Conservation (phyloP, 2,113 vertebrate genomes). For the Leptocoma aspasia region DNA sequence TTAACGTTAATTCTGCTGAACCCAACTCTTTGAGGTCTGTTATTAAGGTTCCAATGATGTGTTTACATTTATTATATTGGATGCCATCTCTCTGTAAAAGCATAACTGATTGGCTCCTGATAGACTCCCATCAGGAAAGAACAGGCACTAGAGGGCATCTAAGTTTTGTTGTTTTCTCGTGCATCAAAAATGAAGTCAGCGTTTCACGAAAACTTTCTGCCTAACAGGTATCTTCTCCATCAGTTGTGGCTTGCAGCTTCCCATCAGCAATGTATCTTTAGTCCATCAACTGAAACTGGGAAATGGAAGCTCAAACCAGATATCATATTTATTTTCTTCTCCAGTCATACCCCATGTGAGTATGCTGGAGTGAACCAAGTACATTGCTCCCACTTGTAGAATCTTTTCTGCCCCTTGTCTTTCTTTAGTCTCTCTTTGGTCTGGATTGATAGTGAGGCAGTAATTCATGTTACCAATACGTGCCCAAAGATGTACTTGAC, state of each 20-base stretch:
- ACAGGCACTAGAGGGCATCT: background rate
- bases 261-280: constrained; percentile 75
- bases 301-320: constrained; percentile 82
- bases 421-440: background rate
- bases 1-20: background rate
- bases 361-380: background rate
- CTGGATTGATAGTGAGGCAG: background rate
- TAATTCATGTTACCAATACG: background rate
- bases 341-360: constrained; percentile 95
- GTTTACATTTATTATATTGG: background rate
- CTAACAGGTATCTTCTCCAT: constrained; percentile 85
- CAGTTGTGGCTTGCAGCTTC: constrained; percentile 76
- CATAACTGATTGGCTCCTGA: background rate
- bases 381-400: background rate
- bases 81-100: background rate
- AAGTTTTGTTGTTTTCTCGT: background rate
- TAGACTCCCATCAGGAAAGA: background rate
- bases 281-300: constrained; percentile 68
- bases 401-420: background rate
- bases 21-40: background rate
- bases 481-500: background rate
- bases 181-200: background rate
- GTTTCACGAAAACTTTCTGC: background rate
- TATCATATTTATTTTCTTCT: constrained; percentile 87
- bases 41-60: background rate